Percentiles rank a stretch among this genome's conserved stretches.
Conservation (phyloP, 2,888 invertebrate species). For the Rhagium mordax region DNA sequence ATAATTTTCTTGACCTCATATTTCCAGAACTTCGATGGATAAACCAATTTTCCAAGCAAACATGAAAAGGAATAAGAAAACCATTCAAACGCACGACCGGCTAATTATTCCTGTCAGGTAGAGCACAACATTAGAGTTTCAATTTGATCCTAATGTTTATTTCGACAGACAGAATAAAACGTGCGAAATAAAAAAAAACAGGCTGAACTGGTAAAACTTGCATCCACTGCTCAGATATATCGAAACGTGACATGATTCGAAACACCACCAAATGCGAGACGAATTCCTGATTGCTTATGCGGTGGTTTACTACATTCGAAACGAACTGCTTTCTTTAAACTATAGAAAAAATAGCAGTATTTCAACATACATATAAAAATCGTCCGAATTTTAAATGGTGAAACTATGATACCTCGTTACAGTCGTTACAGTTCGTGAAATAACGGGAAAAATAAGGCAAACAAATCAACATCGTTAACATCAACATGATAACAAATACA, state of each 20-base stretch:
- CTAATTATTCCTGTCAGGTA: constrained; percentile 22
- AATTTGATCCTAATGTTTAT: constrained; percentile 21
- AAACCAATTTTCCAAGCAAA: too few relatives aligned
- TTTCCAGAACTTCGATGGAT: neutral
- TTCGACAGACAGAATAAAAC: constrained; percentile 13
- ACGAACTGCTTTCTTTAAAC: neutral
- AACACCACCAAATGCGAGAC: constrained; percentile 29
- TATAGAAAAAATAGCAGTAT: neutral
- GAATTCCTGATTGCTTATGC: constrained; percentile 25
- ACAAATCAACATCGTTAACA: too few relatives aligned
- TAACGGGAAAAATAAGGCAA: too few relatives aligned
- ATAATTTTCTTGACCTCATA: too few relatives aligned
- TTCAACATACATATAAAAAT: neutral
- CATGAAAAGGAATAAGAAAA: too few relatives aligned
- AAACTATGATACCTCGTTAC: neutral
- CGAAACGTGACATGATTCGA: constrained; percentile 35
- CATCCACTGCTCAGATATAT: constrained; percentile 34
- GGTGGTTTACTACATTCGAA: constrained; percentile 13
- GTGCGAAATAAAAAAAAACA: constrained; percentile 19
- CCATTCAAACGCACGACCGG: neutral
- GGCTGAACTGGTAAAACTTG: constrained; percentile 33
- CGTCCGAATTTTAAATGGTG: neutral
- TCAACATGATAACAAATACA: too few relatives aligned
- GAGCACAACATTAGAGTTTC: constrained; percentile 14
- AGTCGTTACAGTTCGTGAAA: too few relatives aligned